A percentile compares a stretch with the other conserved stretches of the same genome.
Evolutionary conservation across 2,113 vertebrate genomes (phyloP).

Genomic region (Arizona elegans): DNA sequence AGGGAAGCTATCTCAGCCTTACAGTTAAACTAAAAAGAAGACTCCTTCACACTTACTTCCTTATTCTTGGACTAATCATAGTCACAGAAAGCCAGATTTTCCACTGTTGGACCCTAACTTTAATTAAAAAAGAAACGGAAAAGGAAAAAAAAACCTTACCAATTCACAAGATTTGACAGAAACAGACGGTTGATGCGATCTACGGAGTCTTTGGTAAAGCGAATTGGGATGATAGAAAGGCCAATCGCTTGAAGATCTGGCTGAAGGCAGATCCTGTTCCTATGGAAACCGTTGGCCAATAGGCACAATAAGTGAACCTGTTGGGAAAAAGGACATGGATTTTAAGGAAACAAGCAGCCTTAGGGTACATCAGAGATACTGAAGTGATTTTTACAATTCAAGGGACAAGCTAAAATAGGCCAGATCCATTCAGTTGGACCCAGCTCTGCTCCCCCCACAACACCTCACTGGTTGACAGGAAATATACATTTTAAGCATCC

Average conservation of each 20-base stretch:
- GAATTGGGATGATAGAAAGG: slow-evolving; percentile 83
- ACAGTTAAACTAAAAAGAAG: not conserved
- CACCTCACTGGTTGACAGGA: not conserved
- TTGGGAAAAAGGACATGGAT: slow-evolving; percentile 6
- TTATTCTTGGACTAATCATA: not conserved
- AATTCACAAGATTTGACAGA: slow-evolving; percentile 84
- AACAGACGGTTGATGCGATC: slow-evolving; percentile 69
- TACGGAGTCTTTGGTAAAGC: slow-evolving; percentile 68
- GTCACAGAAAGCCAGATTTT: not conserved
- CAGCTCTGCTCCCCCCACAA: not conserved
- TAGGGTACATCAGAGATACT: not conserved
- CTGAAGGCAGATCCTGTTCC: slow-evolving; percentile 79
- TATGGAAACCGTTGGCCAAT: slow-evolving; percentile 84
- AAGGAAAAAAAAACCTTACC: slow-evolving; percentile 67
- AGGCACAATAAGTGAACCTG: slow-evolving; percentile 95
- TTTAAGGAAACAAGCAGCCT: not conserved
- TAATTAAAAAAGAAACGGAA: not conserved
- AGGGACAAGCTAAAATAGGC: not conserved
- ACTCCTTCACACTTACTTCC: not conserved
- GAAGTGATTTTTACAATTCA: not conserved
- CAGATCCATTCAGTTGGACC: not conserved
- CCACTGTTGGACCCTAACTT: not conserved
- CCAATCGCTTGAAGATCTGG: slow-evolving; percentile 84
- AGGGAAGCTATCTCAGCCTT: not conserved
- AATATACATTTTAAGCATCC: not conserved